phyloP scores from a whole-genome alignment of 1,140 invertebrate genomes.

The Drosophila ironensis region DNA sequence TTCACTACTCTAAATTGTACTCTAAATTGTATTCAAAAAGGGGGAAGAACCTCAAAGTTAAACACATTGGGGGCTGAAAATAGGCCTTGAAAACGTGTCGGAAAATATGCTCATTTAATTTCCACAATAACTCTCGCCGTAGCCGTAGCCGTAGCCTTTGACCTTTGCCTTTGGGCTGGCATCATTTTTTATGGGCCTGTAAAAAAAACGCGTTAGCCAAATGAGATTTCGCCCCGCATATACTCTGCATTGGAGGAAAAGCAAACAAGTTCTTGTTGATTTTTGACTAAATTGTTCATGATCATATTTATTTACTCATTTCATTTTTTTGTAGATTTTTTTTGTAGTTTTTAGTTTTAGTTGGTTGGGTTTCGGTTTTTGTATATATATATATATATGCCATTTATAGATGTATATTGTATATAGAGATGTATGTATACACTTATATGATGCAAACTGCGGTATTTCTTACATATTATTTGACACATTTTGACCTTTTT shows the following conservation, averaged over 20 bases:
- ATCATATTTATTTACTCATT: constrained; percentile 68
- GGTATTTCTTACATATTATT: constrained; percentile 45
- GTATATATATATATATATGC: constrained; percentile 25
- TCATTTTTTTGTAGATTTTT: background rate
- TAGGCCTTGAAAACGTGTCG: too few species aligned
- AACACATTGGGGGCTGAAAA: too few species aligned
- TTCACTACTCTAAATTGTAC: too few species aligned
- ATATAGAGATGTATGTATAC: constrained; percentile 39
- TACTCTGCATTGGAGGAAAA: background rate
- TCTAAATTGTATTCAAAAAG: too few species aligned
- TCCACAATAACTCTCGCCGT: background rate
- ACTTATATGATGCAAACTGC: constrained; percentile 54
- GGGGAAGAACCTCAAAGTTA: too few species aligned
- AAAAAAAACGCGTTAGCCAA: too few species aligned
- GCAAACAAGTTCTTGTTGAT: constrained; percentile 36
- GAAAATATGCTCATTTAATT: background rate
- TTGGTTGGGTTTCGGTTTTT: constrained; percentile 4
- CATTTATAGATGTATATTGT: constrained; percentile 11
- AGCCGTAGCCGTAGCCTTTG: background rate
- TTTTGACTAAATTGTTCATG: constrained; percentile 74
- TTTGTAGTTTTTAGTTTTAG: background rate
- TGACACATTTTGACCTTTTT: too few species aligned
- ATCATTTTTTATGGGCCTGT: too few species aligned
- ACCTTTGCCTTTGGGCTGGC: too few species aligned
- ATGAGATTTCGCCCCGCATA: too few species aligned